Conservation (phyloP, 2,888 invertebrate species). For the Lissocephala sabroskyi region DNA sequence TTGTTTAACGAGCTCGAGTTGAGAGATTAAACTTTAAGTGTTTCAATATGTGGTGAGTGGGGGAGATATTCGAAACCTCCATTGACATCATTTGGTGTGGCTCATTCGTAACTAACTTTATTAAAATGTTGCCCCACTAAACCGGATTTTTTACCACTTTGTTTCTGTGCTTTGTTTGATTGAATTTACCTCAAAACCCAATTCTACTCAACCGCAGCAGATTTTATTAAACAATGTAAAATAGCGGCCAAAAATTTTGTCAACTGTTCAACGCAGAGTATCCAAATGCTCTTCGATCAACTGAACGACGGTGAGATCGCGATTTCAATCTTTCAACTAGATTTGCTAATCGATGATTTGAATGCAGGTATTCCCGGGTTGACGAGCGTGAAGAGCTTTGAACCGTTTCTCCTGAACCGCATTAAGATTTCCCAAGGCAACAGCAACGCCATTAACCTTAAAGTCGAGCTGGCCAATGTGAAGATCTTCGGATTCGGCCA, state of each 20-base stretch:
- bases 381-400: conserved; percentile 76
- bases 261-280: conserved; percentile 79
- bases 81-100: neutral
- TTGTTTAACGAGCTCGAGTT: too few species aligned
- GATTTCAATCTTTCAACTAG: too few species aligned
- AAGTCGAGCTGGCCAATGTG: conserved; percentile 81
- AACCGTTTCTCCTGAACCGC: conserved; percentile 79
- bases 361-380: conserved; percentile 68
- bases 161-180: conserved; percentile 21
- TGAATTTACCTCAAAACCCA: conserved; percentile 21
- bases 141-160: conserved; percentile 40
- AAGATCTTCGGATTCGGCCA: conserved; percentile 80
- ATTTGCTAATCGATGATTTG: neutral
- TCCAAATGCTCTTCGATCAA: conserved; percentile 79
- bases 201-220: conserved; percentile 74
- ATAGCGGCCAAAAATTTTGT: conserved; percentile 78
- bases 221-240: conserved; percentile 79
- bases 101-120: conserved; percentile 44
- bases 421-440: conserved; percentile 82
- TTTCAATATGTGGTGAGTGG: too few species aligned
- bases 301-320: conserved; percentile 78
- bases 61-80: too few species aligned
- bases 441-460: conserved; percentile 80
- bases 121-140: conserved; percentile 47
- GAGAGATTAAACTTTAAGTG: too few species aligned